Base-by-base conservation (phyloP, 2,888 invertebrate genomes). In the Lordiphosa andalusiaca region DNA sequence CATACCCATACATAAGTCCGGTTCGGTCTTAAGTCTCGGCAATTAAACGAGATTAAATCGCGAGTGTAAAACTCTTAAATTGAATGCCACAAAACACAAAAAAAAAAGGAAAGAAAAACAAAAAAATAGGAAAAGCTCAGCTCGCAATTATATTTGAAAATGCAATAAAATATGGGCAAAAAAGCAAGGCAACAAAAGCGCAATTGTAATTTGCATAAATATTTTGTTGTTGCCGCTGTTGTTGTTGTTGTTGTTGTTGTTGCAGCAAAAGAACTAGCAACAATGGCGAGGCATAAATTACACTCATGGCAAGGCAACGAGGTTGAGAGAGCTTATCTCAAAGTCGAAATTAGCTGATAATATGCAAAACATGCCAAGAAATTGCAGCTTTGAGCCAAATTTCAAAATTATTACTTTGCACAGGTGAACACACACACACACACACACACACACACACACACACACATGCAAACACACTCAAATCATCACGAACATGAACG, bases 331-430 rank as follows among this genome's bases (percentile, higher is more conserved):
- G 76, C 84, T 84, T 81, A 82, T 84, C 81, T 82, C 66, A 71
- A 62, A 71, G 65, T 73, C 74, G 64, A 81, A 81, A 81, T 84
- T 84, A 81, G 82, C 84, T 81, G 84, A 81, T 81, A 81, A 81
- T 84, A 81, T 81, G 81, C 81, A 81, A 81, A 81, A 81, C 81
- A 81, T 71, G 76, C 69, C 71, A 65, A 73, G 77, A 80, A 80
- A 83, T 77, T 74, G 80, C 70, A 78, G 78, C 57, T 33, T 53
- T 78, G 60, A 63, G 65, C 77, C 77, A 81, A 77, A 77, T 78
- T 64, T 78, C 64, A 66, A 78, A 78, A 78, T 77, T 77, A 82
- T 78, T 78, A 77, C 77, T 76, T 73, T 53, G 70, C 70, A 44
- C 81, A 72, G 72, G 56, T 71, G 69, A 55, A 57, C 69, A 69